Conservation (phyloP, 2,888 invertebrate genomes). For the Agonopterix alstromeriana region DNA sequence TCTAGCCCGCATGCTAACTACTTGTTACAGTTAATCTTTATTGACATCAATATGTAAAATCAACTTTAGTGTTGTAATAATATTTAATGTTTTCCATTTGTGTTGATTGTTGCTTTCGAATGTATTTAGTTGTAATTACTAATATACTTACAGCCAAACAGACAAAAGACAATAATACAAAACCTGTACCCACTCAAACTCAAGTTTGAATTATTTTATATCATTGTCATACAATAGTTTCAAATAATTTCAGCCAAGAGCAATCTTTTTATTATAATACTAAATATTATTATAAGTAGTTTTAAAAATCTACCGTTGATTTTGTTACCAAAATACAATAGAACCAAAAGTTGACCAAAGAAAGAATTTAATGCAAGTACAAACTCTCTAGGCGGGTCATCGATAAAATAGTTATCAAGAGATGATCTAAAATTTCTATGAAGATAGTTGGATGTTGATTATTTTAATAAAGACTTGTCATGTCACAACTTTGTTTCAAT, state of each 20-base stretch:
- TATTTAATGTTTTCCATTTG: too few relatives aligned
- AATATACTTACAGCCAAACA: too few relatives aligned
- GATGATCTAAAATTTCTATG: conserved; percentile 1
- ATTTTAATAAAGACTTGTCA: conserved; percentile 40
- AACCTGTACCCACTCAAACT: too few relatives aligned
- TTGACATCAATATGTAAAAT: too few relatives aligned
- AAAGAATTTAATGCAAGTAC: not conserved
- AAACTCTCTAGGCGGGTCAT: conserved; percentile 2
- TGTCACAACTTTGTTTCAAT: conserved; percentile 11
- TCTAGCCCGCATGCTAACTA: conserved; percentile 19
- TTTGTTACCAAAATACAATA: not conserved
- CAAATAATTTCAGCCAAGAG: not conserved
- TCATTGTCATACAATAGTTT: not conserved
- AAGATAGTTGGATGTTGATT: conserved; percentile 19
- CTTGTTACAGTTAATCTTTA: not conserved
- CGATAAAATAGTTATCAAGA: not conserved
- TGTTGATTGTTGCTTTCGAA: too few relatives aligned
- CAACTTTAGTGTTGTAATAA: too few relatives aligned
- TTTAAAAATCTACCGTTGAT: not conserved
- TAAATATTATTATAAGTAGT: not conserved
- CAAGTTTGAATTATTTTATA: not conserved
- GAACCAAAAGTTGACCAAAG: conserved; percentile 8
- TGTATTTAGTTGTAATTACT: too few relatives aligned
- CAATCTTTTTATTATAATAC: too few relatives aligned
- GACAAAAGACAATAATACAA: too few relatives aligned